phyloP scores from a whole-genome alignment of 2,113 vertebrate genomes.

The Sturnus vulgaris region DNA sequence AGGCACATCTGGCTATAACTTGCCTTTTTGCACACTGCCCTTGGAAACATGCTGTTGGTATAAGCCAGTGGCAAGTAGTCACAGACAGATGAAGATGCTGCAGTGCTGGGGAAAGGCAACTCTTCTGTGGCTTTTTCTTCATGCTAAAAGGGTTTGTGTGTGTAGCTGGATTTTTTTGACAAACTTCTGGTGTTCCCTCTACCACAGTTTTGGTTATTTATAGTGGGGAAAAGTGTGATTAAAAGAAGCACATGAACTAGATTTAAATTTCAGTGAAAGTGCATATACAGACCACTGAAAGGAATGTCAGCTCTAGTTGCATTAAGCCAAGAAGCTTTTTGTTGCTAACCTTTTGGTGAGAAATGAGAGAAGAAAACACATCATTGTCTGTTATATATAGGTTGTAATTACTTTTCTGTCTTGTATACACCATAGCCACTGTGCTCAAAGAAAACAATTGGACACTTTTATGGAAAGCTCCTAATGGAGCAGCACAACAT shows the following conservation, averaged over 20 bases:
- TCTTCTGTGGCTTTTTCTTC: background rate
- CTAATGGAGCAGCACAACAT: background rate
- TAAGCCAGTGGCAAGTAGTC: background rate
- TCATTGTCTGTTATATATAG: background rate
- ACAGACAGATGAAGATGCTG: too few species aligned
- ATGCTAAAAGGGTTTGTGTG: background rate
- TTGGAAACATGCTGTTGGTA: background rate
- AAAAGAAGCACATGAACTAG: background rate
- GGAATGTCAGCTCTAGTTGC: background rate
- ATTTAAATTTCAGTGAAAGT: background rate
- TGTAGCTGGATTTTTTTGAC: background rate
- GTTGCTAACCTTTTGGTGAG: background rate
- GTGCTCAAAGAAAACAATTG: background rate
- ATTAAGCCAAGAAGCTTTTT: background rate
- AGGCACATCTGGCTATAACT: background rate
- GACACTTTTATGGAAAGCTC: background rate
- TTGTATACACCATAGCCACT: background rate
- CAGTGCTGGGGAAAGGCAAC: background rate
- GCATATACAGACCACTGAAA: background rate
- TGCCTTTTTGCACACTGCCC: background rate
- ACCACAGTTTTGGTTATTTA: background rate
- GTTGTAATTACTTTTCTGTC: background rate
- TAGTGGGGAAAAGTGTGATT: background rate
- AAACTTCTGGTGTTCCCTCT: background rate
- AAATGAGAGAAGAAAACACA: background rate